Conservation (phyloP, 2,797 vertebrate species). For the Sphaeramia orbicularis region DNA sequence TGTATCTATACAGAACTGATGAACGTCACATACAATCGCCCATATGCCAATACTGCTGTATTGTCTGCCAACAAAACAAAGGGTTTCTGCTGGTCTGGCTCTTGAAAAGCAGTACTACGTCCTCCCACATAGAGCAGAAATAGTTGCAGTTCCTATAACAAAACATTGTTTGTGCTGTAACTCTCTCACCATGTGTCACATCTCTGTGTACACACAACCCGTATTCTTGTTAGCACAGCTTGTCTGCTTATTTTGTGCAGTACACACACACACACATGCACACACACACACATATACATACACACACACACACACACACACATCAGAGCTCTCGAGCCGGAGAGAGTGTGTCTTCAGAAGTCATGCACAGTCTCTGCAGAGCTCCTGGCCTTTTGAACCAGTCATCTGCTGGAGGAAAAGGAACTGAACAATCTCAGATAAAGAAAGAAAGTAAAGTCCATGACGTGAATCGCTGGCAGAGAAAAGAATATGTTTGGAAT, state of each 20-base stretch:
- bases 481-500: conserved; percentile 21
- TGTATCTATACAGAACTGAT: conserved; percentile 36
- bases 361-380: conserved; percentile 64
- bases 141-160: conserved; percentile 72
- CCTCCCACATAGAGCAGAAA: conserved; percentile 82
- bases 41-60: conserved; percentile 41
- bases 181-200: conserved; percentile 61
- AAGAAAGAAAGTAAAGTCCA: conserved; percentile 29
- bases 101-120: conserved; percentile 67
- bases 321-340: conserved; percentile 7
- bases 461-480: conserved; percentile 38
- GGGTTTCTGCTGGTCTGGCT: conserved; percentile 62
- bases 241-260: conserved; percentile 62
- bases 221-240: conserved; percentile 74
- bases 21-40: conserved; percentile 41
- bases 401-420: conserved; percentile 68
- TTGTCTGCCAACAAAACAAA: conserved; percentile 72
- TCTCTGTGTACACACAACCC: conserved; percentile 60
- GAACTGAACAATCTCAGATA: conserved; percentile 48
- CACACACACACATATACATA: conserved; percentile 4
- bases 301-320: not conserved
- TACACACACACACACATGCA: conserved; percentile 20
- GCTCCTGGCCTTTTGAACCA: conserved; percentile 75
- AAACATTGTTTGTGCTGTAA: conserved; percentile 73
- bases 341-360: conserved; percentile 57